Percentiles rank a stretch among this genome's conserved stretches.
Conservation (phyloP, 2,797 vertebrate genomes). For the Odontamblyopus lacepedii region DNA sequence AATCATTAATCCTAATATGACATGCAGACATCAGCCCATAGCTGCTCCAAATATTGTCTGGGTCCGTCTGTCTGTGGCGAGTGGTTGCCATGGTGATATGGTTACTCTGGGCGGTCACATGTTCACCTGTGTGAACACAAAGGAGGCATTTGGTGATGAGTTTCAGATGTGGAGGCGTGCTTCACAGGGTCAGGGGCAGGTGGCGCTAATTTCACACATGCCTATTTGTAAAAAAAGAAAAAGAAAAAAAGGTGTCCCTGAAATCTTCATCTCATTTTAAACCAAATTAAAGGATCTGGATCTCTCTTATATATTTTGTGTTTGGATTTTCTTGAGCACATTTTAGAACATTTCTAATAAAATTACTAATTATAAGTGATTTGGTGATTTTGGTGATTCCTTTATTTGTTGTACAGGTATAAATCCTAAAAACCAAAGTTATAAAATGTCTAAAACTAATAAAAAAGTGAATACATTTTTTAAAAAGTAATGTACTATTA, state of each 20-base stretch:
- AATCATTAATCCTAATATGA: slow-evolving; percentile 57
- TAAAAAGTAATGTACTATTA: no score
- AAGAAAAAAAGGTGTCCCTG: not conserved
- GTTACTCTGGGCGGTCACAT: slow-evolving; percentile 26
- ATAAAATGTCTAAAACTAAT: no score
- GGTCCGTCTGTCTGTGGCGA: slow-evolving; percentile 19
- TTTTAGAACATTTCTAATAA: not conserved
- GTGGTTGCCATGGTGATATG: slow-evolving; percentile 57
- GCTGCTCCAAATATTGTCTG: slow-evolving; percentile 23
- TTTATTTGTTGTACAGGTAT: no score
- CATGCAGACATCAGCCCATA: slow-evolving; percentile 36
- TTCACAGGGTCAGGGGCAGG: not conserved
- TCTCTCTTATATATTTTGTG: not conserved
- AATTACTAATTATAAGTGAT: no score
- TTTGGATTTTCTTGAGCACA: not conserved
- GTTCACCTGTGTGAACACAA: slow-evolving; percentile 32
- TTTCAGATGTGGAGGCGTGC: not conserved
- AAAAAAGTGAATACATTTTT: no score
- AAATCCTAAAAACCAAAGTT: no score
- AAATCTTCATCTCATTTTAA: not conserved
- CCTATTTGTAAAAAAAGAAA: not conserved
- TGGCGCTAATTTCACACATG: not conserved
- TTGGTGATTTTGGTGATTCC: no score
- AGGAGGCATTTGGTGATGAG: slow-evolving; percentile 2
- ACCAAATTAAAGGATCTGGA: not conserved